Evolutionary conservation across 1,140 invertebrate species (phyloP).

Genomic region (Teleogryllus occipitalis): DNA sequence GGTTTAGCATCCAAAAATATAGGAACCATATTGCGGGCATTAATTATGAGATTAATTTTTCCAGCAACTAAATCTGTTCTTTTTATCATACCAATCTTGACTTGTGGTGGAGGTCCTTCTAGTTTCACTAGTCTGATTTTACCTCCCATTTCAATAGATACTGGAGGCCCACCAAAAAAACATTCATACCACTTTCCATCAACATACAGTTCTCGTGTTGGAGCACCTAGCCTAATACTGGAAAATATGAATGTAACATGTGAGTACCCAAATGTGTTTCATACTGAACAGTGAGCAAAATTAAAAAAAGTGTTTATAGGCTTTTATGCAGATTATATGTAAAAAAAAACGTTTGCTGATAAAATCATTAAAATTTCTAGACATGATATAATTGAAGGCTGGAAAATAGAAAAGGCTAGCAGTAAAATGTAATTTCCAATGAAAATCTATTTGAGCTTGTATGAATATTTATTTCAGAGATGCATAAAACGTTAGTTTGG

Average conservation of each 20-base stretch:
- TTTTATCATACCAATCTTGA: conserved; percentile 61
- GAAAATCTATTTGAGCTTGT: too few species aligned
- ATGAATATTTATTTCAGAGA: too few species aligned
- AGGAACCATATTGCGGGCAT: conserved; percentile 66
- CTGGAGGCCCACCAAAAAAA: conserved; percentile 82
- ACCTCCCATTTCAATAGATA: conserved; percentile 73
- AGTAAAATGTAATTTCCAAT: too few species aligned
- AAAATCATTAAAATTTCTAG: too few species aligned
- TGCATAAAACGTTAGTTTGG: too few species aligned
- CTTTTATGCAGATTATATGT: not conserved
- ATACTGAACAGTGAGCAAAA: not conserved
- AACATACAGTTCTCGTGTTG: conserved; percentile 84
- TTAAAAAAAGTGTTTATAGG: conserved; percentile 6
- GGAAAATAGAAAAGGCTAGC: too few species aligned
- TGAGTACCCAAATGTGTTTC: conserved; percentile 36
- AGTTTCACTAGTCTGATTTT: conserved; percentile 66
- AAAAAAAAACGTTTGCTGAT: too few species aligned
- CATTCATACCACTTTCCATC: conserved; percentile 80
- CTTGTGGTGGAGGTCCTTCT: conserved; percentile 79
- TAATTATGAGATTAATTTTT: conserved; percentile 73
- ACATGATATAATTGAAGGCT: too few species aligned
- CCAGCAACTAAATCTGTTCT: conserved; percentile 70
- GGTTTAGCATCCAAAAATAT: conserved; percentile 80
- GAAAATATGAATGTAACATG: conserved; percentile 30
- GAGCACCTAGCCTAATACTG: conserved; percentile 79